These are phyloP conservation scores for Charadrius vociferus DNA, from an alignment of 2,113 vertebrate genomes.

Conservation along the genomic window DNA sequence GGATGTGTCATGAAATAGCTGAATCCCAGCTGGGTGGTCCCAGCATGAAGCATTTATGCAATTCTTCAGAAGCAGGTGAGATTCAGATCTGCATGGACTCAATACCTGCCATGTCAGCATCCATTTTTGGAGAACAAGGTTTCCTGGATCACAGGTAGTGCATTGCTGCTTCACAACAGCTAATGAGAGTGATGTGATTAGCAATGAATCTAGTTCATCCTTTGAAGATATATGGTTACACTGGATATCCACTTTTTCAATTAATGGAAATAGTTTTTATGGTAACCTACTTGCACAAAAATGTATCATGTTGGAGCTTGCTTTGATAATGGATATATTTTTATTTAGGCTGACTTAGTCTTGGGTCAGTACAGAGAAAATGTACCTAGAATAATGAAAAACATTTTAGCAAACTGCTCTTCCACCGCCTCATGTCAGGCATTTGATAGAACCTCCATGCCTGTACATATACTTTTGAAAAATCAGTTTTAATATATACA, in stretches of 20 bases:
- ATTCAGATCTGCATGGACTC: not conserved
- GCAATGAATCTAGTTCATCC: not conserved
- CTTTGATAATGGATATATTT: not conserved
- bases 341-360: not conserved
- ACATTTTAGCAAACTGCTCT: not conserved
- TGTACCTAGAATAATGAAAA: not conserved
- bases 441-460: not conserved
- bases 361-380: not conserved
- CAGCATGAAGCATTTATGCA: not conserved
- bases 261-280: not conserved
- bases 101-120: not conserved
- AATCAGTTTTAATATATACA: not conserved
- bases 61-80: not conserved
- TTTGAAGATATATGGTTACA: not conserved
- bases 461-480: not conserved
- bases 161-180: not conserved
- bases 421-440: not conserved
- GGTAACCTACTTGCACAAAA: not conserved
- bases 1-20: slow-evolving; percentile 29
- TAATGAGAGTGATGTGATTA: not conserved
- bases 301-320: not conserved
- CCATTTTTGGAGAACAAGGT: not conserved
- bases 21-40: slow-evolving; percentile 23
- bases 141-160: not conserved
- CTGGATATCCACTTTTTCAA: not conserved